phyloP scores from a whole-genome alignment of 2,888 invertebrate species.

The Caradrina kadenii region DNA sequence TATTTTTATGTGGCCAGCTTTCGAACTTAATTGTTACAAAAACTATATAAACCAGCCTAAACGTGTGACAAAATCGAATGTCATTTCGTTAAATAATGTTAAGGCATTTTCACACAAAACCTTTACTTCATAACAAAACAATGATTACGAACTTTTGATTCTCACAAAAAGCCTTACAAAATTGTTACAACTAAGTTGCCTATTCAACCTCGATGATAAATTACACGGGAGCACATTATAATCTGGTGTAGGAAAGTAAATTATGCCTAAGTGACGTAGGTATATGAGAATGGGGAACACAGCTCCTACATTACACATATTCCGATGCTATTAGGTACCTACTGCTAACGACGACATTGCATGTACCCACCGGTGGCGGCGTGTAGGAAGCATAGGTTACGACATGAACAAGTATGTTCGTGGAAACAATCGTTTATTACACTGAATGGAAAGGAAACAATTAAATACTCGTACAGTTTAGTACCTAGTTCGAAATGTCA shows the following conservation, averaged over 20 bases:
- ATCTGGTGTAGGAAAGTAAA: conserved; percentile 43
- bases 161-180: conserved; percentile 28
- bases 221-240: conserved; percentile 42
- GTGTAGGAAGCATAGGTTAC: conserved; percentile 46
- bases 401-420: conserved; percentile 43
- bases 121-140: conserved; percentile 6
- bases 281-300: conserved; percentile 13
- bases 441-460: conserved; percentile 44
- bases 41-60: not conserved
- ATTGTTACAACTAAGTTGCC: conserved; percentile 27
- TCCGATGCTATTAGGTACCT: conserved; percentile 11
- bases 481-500: conserved; percentile 8
- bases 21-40: not conserved
- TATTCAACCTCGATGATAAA: conserved; percentile 53
- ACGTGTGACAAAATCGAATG: not conserved
- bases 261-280: conserved; percentile 45
- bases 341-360: conserved; percentile 59
- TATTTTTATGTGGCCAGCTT: not conserved
- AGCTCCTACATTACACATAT: conserved; percentile 26
- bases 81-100: not conserved
- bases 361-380: conserved; percentile 37
- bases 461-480: conserved; percentile 27
- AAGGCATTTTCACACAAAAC: conserved; percentile 11
- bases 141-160: conserved; percentile 20
- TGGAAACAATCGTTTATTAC: conserved; percentile 46